These are phyloP conservation scores for Eupithecia vulgata DNA, from an alignment of 2,888 invertebrate genomes.

Conservation along the genomic window DNA sequence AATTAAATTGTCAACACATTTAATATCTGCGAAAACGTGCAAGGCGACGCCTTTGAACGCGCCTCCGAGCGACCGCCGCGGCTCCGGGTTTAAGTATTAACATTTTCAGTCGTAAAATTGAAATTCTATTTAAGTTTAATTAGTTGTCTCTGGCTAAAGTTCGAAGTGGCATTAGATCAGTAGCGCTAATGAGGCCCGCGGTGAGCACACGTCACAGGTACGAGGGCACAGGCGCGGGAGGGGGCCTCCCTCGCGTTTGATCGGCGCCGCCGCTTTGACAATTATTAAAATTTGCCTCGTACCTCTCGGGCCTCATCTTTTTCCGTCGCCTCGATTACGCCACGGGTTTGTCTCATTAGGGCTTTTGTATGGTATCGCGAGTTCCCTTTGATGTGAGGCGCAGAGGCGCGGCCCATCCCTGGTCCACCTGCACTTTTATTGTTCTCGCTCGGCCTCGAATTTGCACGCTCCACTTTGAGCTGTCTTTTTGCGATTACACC, in stretches of 20 bases:
- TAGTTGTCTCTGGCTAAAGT: slow-evolving; percentile 75
- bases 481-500: slow-evolving; percentile 76
- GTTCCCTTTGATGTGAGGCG: slow-evolving; percentile 77
- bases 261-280: slow-evolving; percentile 85
- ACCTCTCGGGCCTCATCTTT: slow-evolving; percentile 83
- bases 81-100: slow-evolving; percentile 80
- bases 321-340: slow-evolving; percentile 84
- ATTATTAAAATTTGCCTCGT: slow-evolving; percentile 85
- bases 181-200: slow-evolving; percentile 81
- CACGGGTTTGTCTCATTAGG: slow-evolving; percentile 84
- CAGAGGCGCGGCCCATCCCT: slow-evolving; percentile 62
- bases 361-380: slow-evolving; percentile 82
- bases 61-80: slow-evolving; percentile 74
- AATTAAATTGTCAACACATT: slow-evolving; percentile 85
- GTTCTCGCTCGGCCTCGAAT: slow-evolving; percentile 75
- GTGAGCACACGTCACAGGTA: slow-evolving; percentile 78
- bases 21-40: slow-evolving; percentile 84
- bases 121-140: slow-evolving; percentile 82
- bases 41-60: slow-evolving; percentile 81
- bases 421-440: slow-evolving; percentile 83
- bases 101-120: slow-evolving; percentile 80
- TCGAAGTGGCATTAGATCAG: slow-evolving; percentile 81
- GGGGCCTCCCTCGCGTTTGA: slow-evolving; percentile 75
- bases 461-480: slow-evolving; percentile 81
- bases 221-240: slow-evolving; percentile 41